These are phyloP conservation scores for Catagonus wagneri DNA, from an alignment of 2,113 vertebrate species.

Conservation along the genomic window DNA sequence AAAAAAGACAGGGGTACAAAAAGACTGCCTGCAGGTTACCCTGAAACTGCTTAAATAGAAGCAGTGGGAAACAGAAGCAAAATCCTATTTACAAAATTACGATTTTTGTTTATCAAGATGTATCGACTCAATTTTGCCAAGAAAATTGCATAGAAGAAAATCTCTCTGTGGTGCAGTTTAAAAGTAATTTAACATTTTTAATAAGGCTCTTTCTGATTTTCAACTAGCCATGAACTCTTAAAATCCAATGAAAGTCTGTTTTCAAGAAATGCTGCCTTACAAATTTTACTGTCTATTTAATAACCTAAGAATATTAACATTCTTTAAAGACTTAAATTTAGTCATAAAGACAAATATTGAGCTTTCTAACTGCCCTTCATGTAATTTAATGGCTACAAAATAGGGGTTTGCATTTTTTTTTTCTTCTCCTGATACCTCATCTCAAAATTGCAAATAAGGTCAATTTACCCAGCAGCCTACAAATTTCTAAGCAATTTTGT, in stretches of 20 bases:
- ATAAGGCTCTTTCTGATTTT: slow-evolving; percentile 71
- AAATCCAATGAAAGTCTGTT: slow-evolving; percentile 59
- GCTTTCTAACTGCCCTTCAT: slow-evolving; percentile 36
- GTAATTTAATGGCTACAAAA: slow-evolving; percentile 38
- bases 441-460: slow-evolving; percentile 66
- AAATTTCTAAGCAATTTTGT: slow-evolving; percentile 18
- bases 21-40: not conserved
- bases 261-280: slow-evolving; percentile 63
- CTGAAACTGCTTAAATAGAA: slow-evolving; percentile 17
- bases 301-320: slow-evolving; percentile 58
- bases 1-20: not conserved
- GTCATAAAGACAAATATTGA: slow-evolving; percentile 35
- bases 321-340: slow-evolving; percentile 63
- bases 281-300: slow-evolving; percentile 66
- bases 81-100: slow-evolving; percentile 63
- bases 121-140: slow-evolving; percentile 68
- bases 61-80: slow-evolving; percentile 46
- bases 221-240: slow-evolving; percentile 65
- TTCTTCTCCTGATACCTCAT: not conserved
- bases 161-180: slow-evolving; percentile 62
- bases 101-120: slow-evolving; percentile 70
- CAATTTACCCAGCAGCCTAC: slow-evolving; percentile 3
- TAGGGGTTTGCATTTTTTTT: slow-evolving; percentile 45
- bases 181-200: slow-evolving; percentile 79
- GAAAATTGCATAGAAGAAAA: slow-evolving; percentile 72